Base-by-base conservation (phyloP, 2,888 invertebrate species). In the Brachyopa scutellaris region DNA sequence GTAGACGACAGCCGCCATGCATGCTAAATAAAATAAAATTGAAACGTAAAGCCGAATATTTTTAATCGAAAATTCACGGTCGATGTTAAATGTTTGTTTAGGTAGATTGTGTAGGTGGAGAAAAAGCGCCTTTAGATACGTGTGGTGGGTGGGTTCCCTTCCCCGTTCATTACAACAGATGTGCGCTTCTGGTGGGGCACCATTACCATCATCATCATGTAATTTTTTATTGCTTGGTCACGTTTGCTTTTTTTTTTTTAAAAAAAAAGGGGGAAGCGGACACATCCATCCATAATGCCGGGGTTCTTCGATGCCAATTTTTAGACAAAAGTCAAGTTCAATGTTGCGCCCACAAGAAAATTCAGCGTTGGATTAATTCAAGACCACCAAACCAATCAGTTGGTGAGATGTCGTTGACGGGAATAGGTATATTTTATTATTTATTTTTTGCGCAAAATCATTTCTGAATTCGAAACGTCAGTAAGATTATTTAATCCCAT, bases 281-380 rank as follows among this genome's bases (percentile, higher is more conserved):
- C 9, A 47, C 31, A n/a, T n/a, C 62, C 21, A 36, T 47, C 40
- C 17, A 36, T n/a, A 36, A 62, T 23, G 31, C 33, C 33, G 47
- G 33, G 33, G 11, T 57, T 36, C 47, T 7, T 36, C 57, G 17
- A 9, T 67, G 40, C 13, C 21, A 67, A 55, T 40, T 55, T 40
- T 2, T 11, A 47, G 15, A 36, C 13, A n/a, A 49, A 31, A 70
- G 70, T 70, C 70, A 70, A 70, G 59, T 59, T 70, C 70, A 70
- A 31, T 70, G 61, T 38, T 36, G 29, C 33, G 29, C 17, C 49
- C 21, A 40, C 36, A 55, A 55, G 33, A 23, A 55, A 55, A 55
- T 31, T 33, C 19, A 45, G 33, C 55, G 15, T 17, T 38, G 7
- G 31, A 23, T 26, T 7, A 29, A 51, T 26, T 17, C n/a, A 38